These are phyloP conservation scores for Nasalis larvatus DNA, from an alignment of 2,113 vertebrate genomes.

Conservation along the genomic window DNA sequence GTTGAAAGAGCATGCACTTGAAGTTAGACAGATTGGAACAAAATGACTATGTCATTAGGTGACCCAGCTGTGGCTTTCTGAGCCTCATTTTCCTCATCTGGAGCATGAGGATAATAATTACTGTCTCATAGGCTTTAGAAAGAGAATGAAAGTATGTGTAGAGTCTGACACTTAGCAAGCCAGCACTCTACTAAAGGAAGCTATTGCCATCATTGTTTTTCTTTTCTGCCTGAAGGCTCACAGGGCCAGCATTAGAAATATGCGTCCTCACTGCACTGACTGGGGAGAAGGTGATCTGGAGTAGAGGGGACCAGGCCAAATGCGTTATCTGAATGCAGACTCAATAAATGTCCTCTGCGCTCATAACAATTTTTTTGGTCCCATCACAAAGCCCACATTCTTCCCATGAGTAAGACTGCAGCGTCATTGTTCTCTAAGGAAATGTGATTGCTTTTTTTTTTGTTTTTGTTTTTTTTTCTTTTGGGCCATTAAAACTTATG, in stretches of 20 bases:
- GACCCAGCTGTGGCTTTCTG: conserved; percentile 10
- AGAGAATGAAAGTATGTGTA: neutral
- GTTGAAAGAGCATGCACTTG: neutral
- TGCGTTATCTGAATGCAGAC: conserved; percentile 9
- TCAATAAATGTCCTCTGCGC: conserved; percentile 23
- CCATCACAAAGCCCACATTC: conserved; percentile 39
- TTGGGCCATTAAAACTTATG: neutral
- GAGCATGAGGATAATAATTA: conserved; percentile 40
- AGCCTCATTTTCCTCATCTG: conserved; percentile 49
- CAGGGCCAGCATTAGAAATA: neutral
- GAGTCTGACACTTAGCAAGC: neutral
- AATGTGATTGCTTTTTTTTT: neutral
- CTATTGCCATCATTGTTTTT: neutral
- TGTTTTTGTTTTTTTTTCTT: neutral
- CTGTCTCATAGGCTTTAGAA: neutral
- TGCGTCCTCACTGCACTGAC: neutral
- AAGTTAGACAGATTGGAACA: neutral
- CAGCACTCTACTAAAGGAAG: neutral
- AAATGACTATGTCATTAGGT: neutral
- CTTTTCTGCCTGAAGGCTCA: conserved; percentile 19
- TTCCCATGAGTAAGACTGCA: conserved; percentile 37
- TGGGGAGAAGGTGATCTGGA: neutral
- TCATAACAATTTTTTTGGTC: conserved; percentile 31
- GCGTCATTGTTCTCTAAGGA: neutral
- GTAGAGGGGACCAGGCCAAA: neutral